phyloP scores from a whole-genome alignment of 1,140 invertebrate genomes.

The Maconellicoccus hirsutus region DNA sequence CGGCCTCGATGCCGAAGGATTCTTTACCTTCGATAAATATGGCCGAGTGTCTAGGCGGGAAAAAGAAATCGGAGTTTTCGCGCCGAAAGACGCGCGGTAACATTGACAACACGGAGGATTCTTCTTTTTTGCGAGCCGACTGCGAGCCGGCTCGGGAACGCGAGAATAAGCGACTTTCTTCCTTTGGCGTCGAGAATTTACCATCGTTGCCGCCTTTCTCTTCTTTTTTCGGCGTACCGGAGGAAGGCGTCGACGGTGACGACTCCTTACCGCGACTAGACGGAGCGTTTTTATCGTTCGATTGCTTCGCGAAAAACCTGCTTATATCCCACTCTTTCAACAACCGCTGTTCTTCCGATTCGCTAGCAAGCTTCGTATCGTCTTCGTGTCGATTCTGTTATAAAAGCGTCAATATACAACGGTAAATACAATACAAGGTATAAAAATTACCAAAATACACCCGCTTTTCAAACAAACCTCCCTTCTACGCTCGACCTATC shows the following conservation, averaged over 20 bases:
- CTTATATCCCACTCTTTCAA: constrained; percentile 73
- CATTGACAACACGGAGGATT: constrained; percentile 18
- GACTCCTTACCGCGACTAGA: constrained; percentile 14
- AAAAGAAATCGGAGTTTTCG: constrained; percentile 66
- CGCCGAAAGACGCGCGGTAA: constrained; percentile 55
- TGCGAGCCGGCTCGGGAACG: constrained; percentile 30
- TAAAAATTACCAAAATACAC: too few relatives aligned
- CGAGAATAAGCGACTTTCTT: neutral
- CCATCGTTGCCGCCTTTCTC: neutral
- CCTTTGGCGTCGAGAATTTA: neutral
- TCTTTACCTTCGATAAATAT: constrained; percentile 38
- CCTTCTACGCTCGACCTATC: neutral
- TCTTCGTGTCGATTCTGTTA: neutral
- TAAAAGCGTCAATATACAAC: neutral
- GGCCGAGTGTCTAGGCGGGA: constrained; percentile 53
- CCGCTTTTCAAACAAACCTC: neutral
- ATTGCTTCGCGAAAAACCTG: constrained; percentile 56
- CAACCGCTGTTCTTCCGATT: constrained; percentile 51
- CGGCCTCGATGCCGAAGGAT: constrained; percentile 43
- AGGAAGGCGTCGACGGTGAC: neutral
- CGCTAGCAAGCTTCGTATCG: neutral
- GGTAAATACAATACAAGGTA: too few relatives aligned
- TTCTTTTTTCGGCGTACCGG: neutral
- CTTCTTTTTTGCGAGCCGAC: constrained; percentile 25
- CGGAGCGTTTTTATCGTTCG: constrained; percentile 33